Base-by-base conservation (phyloP, 2,113 vertebrate genomes). In the Mesitornis unicolor region DNA sequence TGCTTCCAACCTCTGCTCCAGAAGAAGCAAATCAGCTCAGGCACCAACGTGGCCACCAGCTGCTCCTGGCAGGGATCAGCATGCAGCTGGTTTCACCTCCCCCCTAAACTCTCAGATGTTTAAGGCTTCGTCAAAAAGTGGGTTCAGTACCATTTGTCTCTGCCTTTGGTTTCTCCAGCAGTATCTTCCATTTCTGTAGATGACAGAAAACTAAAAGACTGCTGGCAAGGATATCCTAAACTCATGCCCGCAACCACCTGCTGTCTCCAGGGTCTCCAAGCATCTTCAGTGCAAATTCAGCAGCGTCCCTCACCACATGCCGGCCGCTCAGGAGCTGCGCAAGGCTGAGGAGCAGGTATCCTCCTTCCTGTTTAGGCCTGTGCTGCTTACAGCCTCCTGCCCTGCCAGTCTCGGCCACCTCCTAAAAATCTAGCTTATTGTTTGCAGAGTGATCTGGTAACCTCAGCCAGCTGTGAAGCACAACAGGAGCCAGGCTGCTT, bases 311-410 rank as follows among this genome's bases (percentile, higher is more conserved):
- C 0, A 0, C 33, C 33, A 48, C 1, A 0, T 0, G 1, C 7
- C 0, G 0, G 28, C 69, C 0, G 1, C 48, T 57, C 29, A 28
- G 63, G 31, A 36, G 29, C n/a, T 69, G 28, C 0, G 0, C 33
- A 31, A 36, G 25, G 21, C 56, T 71, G 51, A 50, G 60, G 15
- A 71, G 43, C 6, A 1, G 29, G 21, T 67, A n/a, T 59, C 16
- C 40, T 61, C 40, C 67, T 38, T 16, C 28, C 42, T 1, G 0
- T 16, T 56, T 48, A 40, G 56, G 42, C 19, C 26, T 42, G 36
- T 5, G 9, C 20, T 15, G 43, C 33, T 48, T 40, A 24, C 7
- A 54, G 51, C 40, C 35, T 24, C 36, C 40, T 1, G 1, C 40
- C 36, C 36, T 83, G 64, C 26, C 35, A 22, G 31, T 15, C 65